A percentile compares a stretch with the other conserved stretches of the same genome.
Conservation (phyloP, 2,797 vertebrate genomes). For the Megalops cyprinoides region DNA sequence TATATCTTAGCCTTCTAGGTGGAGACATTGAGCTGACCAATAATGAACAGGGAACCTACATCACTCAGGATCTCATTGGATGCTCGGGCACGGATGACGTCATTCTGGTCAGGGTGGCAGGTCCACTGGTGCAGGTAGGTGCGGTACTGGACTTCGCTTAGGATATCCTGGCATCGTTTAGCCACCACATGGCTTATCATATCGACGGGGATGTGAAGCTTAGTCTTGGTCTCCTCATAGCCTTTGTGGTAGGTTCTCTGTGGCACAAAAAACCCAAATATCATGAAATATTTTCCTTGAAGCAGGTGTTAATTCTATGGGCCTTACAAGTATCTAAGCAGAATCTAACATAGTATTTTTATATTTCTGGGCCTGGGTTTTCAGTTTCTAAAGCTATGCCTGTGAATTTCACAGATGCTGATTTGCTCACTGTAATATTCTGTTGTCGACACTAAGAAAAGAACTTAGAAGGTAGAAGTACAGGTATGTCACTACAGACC, state of each 20-base stretch:
- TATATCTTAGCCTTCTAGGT: too few relatives aligned
- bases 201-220: constrained; percentile 87
- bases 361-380: too few relatives aligned
- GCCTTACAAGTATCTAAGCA: too few relatives aligned
- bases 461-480: too few relatives aligned
- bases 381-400: too few relatives aligned
- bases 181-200: constrained; percentile 92
- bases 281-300: not conserved
- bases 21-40: too few relatives aligned
- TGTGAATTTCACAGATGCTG: too few relatives aligned
- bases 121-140: constrained; percentile 93
- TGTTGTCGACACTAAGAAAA: too few relatives aligned
- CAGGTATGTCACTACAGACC: too few relatives aligned
- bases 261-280: not conserved
- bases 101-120: constrained; percentile 89
- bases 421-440: too few relatives aligned
- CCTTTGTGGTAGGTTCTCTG: constrained; percentile 89
- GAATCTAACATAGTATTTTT: too few relatives aligned
- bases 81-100: constrained; percentile 80
- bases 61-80: constrained; percentile 96
- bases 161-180: constrained; percentile 93
- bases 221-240: constrained; percentile 86
- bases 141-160: constrained; percentile 92
- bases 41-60: constrained; percentile 66
- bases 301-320: not conserved